Base-by-base conservation (phyloP, 2,888 invertebrate genomes). In the Cheilosia pagana region DNA sequence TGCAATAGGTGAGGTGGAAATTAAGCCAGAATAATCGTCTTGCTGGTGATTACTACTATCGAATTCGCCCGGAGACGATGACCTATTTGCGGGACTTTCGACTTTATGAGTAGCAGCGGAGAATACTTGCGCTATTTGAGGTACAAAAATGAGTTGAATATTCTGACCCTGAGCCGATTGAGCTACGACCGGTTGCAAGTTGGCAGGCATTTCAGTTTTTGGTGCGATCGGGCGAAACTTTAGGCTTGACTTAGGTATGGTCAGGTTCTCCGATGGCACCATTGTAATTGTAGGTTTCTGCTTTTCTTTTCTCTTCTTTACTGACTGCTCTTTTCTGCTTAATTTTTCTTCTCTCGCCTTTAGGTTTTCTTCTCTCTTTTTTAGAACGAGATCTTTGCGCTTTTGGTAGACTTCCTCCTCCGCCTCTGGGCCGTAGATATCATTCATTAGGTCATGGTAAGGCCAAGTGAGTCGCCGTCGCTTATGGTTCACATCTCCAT, bases 401-500 rank as follows among this genome's bases (percentile, higher is more conserved):
- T 12, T 50, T 31, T 19, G 41, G 0, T 3, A 14, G 1, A 65
- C 23, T 4, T 74, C 57, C 10, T 41, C 53, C 21, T 62, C 72
- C 35, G 57, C 25, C 14, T 48, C 57, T 10, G 21, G 6, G 16
- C 77, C 79, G 21, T 79, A 79, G 6, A 79, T 39, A 10, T 63
- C 23, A 5, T 74, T 41, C 23, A 83, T 5, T 2, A 23, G 23
- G 4, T 48, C 43, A 28, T 57, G 75, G 59, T 79, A 83, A 0
- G 83, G 79, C 83, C 83, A 83, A 1, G 53, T 67, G 12, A 43
- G 21, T 8, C 43, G 57, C 2, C 55, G 35, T 19, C 35, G 59
- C 12, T 31, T 65, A 1, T n/a, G 5, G 3, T 3, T 19, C 2
- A 10, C 6, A 12, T 12, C 2, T 1, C 19, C 41, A 4, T 28